Conservation (phyloP, 2,888 invertebrate species). For the Lithophane semibrunnea region DNA sequence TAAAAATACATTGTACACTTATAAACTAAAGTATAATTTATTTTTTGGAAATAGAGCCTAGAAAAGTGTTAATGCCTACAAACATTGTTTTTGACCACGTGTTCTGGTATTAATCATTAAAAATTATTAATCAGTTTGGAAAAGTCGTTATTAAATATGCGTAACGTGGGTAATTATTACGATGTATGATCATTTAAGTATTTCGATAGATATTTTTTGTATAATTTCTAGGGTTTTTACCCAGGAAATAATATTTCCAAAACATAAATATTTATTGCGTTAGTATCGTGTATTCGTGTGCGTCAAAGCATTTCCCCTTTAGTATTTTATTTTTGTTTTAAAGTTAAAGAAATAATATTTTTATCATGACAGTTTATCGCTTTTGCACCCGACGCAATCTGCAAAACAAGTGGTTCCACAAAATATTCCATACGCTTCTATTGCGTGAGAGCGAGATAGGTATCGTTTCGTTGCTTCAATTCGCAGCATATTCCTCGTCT, state of each 20-base stretch:
- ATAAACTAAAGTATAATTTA: not conserved
- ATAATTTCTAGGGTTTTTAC: too few relatives aligned
- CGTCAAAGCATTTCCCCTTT: constrained; percentile 56
- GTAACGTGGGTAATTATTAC: not conserved
- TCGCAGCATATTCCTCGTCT: constrained; percentile 81
- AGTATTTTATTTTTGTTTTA: constrained; percentile 35
- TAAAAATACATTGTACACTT: constrained; percentile 2
- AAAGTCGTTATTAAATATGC: not conserved
- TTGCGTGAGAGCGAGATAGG: constrained; percentile 85
- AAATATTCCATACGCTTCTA: constrained; percentile 89
- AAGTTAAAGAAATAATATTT: constrained; percentile 66
- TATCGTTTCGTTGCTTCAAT: constrained; percentile 80
- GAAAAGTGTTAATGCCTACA: not conserved
- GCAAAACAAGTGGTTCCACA: constrained; percentile 89
- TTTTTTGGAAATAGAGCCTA: not conserved
- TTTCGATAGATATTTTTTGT: too few relatives aligned
- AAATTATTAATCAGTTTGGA: not conserved
- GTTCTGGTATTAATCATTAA: not conserved
- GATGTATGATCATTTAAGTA: too few relatives aligned
- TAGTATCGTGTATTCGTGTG: constrained; percentile 33
- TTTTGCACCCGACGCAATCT: constrained; percentile 87
- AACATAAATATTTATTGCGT: constrained; percentile 25
- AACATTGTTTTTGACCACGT: not conserved
- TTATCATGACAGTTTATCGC: constrained; percentile 75
- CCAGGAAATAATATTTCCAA: not conserved